phyloP scores from a whole-genome alignment of 2,888 invertebrate genomes.

The Lepidocyrtoides sp. region DNA sequence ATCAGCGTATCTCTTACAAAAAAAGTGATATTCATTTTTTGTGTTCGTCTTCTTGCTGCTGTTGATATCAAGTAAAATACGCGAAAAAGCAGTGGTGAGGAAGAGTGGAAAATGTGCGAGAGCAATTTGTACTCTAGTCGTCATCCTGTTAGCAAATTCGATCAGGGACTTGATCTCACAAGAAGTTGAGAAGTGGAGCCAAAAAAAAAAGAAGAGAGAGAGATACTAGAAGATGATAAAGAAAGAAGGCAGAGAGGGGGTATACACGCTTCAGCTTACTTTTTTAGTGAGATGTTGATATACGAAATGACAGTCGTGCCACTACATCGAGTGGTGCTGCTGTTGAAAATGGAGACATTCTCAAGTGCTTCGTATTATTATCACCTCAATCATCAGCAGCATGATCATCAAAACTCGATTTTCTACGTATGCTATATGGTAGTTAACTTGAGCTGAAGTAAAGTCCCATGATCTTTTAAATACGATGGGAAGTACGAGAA shows the following conservation, averaged over 20 bases:
- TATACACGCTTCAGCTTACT: no score
- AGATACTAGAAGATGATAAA: neutral
- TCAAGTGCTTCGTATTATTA: neutral
- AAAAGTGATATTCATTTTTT: no score
- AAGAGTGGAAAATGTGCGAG: neutral
- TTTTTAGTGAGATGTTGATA: neutral
- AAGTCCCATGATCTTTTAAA: no score
- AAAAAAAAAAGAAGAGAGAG: neutral
- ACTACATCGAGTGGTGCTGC: neutral
- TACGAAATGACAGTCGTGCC: neutral
- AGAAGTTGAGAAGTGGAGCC: no score
- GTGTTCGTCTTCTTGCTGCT: no score
- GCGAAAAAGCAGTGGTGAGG: neutral
- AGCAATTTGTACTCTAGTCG: conserved; percentile 7
- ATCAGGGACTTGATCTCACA: conserved; percentile 25
- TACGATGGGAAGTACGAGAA: no score
- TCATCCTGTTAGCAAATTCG: neutral
- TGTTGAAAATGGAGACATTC: neutral
- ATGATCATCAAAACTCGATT: neutral
- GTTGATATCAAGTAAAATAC: no score
- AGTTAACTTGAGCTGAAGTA: neutral
- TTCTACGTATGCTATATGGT: neutral
- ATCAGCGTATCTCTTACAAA: no score
- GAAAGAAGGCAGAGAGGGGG: neutral
- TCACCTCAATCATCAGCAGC: neutral